These are phyloP conservation scores for Zoanthus gigantus DNA, from an alignment of 92 coral and sea anemone genomes.

Conservation along the genomic window DNA sequence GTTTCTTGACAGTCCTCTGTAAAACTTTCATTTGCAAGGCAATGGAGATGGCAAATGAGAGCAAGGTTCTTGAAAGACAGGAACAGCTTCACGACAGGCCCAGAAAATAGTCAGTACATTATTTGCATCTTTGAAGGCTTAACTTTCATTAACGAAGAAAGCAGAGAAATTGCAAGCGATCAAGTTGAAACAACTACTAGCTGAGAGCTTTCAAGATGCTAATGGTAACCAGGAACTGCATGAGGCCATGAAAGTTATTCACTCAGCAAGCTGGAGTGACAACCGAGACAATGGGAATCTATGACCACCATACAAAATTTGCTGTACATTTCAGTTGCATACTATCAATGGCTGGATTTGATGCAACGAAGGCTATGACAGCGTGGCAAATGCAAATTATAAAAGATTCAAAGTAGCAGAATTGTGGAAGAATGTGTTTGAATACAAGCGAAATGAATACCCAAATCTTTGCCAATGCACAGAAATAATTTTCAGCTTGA, in stretches of 20 bases:
- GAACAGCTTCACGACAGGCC: no score
- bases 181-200: conserved; percentile 21
- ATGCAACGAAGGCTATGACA: not conserved
- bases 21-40: no score
- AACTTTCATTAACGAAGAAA: conserved; percentile 2
- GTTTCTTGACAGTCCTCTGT: no score
- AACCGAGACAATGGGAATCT: conserved; percentile 22
- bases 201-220: conserved; percentile 21
- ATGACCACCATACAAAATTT: conserved; percentile 10
- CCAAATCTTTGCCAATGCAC: conserved; percentile 24
- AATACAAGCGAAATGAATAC: not conserved
- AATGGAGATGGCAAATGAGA: no score
- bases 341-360: conserved; percentile 25
- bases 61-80: no score
- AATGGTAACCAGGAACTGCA: conserved; percentile 7
- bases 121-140: no score
- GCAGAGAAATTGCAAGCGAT: conserved; percentile 13
- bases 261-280: conserved; percentile 26
- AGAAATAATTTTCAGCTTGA: conserved; percentile 7
- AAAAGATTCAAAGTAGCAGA: not conserved
- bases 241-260: conserved; percentile 30
- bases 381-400: conserved; percentile 29
- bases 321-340: conserved; percentile 13
- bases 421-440: conserved; percentile 14
- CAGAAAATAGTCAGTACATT: no score